A percentile compares a stretch with the other conserved stretches of the same genome.
phyloP scores from a whole-genome alignment of 1,140 invertebrate genomes.

The Papilio glaucus region DNA sequence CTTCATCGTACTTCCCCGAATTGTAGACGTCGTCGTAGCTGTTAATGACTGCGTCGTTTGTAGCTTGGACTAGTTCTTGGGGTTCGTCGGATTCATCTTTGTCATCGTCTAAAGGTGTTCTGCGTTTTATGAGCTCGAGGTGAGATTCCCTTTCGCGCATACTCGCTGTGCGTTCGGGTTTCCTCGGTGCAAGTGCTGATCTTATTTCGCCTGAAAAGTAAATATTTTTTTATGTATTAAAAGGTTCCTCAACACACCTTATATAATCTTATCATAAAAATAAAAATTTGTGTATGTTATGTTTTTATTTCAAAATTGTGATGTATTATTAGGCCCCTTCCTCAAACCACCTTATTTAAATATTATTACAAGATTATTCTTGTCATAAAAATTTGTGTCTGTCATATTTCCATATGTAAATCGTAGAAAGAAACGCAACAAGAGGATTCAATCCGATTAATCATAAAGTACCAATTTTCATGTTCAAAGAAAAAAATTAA shows the following conservation, averaged over 20 bases:
- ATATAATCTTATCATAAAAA: neutral
- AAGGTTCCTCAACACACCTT: no score
- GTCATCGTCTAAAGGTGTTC: slow-evolving; percentile 78
- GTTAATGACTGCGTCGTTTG: slow-evolving; percentile 74
- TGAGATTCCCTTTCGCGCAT: slow-evolving; percentile 89
- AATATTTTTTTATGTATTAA: no score
- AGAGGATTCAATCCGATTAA: no score
- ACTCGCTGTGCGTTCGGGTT: slow-evolving; percentile 92
- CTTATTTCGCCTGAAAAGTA: slow-evolving; percentile 88
- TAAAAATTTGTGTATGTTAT: slow-evolving; percentile 14
- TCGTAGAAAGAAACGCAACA: no score
- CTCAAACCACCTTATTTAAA: no score
- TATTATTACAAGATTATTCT: no score
- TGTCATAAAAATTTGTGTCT: no score
- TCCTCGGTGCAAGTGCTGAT: slow-evolving; percentile 89
- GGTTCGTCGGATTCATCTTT: slow-evolving; percentile 75
- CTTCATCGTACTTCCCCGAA: slow-evolving; percentile 77
- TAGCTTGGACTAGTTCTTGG: slow-evolving; percentile 72
- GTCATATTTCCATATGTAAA: no score
- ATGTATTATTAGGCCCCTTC: no score
- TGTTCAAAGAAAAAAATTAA: no score
- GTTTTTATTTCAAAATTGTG: no score
- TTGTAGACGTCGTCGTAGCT: slow-evolving; percentile 82
- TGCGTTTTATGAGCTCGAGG: slow-evolving; percentile 84
- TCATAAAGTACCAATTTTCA: no score